phyloP scores from a whole-genome alignment of 2,113 vertebrate species.

The Thamnophis sirtalis region DNA sequence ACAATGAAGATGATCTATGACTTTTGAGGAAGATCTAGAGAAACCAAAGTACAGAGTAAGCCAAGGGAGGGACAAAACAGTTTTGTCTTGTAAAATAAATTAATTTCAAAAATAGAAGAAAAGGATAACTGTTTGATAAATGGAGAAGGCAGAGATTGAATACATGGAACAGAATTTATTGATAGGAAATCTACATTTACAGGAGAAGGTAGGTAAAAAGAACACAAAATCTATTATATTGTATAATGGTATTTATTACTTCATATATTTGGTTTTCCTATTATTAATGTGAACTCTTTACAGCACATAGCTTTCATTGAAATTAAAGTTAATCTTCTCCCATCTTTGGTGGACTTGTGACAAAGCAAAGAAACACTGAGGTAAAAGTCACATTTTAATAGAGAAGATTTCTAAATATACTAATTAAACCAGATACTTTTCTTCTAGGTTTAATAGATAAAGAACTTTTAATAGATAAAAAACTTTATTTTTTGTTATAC shows the following conservation, averaged over 20 bases:
- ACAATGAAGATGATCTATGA: neutral
- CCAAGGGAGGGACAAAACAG: no score
- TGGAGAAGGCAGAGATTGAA: neutral
- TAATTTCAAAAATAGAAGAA: neutral
- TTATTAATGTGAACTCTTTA: neutral
- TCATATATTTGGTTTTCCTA: neutral
- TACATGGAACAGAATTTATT: neutral
- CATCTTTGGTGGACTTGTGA: neutral
- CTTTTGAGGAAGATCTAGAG: neutral
- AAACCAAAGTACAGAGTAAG: neutral
- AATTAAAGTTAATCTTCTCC: neutral
- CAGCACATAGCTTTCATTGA: neutral
- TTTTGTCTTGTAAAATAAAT: neutral
- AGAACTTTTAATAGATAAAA: no score
- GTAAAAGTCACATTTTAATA: neutral
- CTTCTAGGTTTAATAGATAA: no score
- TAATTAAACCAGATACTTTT: neutral
- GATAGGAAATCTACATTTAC: neutral
- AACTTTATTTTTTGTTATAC: no score
- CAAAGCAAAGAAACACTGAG: neutral
- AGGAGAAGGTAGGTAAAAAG: neutral
- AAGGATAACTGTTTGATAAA: neutral
- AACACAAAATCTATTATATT: neutral
- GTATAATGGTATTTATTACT: neutral
- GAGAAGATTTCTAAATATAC: neutral